phyloP scores from a whole-genome alignment of 1,140 invertebrate species.

The Eueides isabella region DNA sequence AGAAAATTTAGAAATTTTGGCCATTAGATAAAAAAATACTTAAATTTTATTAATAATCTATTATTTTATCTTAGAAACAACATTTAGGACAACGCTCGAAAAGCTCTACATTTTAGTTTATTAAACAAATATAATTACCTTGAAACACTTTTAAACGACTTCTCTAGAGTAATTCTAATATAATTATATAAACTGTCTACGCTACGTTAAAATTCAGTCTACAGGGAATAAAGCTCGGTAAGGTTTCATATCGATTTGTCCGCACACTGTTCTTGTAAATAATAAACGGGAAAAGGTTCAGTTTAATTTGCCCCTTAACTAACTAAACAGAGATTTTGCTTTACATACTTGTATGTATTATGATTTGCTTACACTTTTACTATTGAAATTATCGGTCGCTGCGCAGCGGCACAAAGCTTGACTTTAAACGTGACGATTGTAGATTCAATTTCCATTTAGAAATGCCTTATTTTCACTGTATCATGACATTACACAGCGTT shows the following conservation, averaged over 20 bases:
- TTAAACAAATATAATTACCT: not conserved
- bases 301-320: not conserved
- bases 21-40: too few relatives aligned
- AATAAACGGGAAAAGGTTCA: not conserved
- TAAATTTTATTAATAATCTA: too few relatives aligned
- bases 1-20: too few relatives aligned
- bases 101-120: not conserved
- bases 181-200: constrained; percentile 1
- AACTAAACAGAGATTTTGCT: not conserved
- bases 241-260: not conserved
- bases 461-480: too few relatives aligned
- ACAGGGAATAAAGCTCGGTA: constrained; percentile 1
- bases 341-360: not conserved
- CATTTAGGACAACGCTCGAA: not conserved
- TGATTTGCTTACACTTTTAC: too few relatives aligned
- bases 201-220: not conserved
- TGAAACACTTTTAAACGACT: not conserved
- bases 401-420: too few relatives aligned
- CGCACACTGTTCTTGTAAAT: not conserved
- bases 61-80: not conserved
- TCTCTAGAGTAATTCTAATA: not conserved
- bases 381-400: too few relatives aligned
- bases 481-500: too few relatives aligned
- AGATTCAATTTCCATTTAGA: too few relatives aligned
- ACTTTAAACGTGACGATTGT: too few relatives aligned